Percentiles rank a stretch among this genome's conserved stretches.
Evolutionary conservation across 2,113 vertebrate species (phyloP).

Genomic region (Silurus asotus): DNA sequence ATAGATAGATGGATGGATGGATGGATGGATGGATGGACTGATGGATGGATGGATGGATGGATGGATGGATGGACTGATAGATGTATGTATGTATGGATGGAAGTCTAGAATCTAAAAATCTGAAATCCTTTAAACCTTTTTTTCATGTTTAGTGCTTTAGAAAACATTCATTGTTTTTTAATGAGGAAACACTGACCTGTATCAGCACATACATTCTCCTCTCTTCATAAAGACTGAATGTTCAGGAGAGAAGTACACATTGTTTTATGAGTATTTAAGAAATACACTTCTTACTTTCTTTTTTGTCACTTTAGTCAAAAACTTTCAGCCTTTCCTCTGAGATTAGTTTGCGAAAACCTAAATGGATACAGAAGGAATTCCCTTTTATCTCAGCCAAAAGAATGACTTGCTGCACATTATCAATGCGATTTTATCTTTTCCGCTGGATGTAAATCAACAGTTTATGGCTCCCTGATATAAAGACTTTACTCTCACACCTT

Average conservation of each 20-base stretch:
- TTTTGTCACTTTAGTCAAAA: constrained; percentile 7
- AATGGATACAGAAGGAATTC: neutral
- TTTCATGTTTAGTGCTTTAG: neutral
- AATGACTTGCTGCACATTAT: constrained; percentile 9
- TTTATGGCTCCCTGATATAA: constrained; percentile 10
- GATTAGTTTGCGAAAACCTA: constrained; percentile 31
- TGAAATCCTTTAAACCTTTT: neutral
- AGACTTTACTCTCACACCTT: constrained; percentile 15
- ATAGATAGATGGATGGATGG: no score
- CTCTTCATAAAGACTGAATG: neutral
- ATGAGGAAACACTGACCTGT: neutral
- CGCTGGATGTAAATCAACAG: constrained; percentile 7
- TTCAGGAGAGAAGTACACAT: neutral
- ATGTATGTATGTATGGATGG: no score
- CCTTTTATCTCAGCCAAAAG: neutral
- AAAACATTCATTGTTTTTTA: neutral
- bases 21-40: no score
- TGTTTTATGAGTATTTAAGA: no score
- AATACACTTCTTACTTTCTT: neutral
- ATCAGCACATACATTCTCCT: neutral
- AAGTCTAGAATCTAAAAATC: neutral
- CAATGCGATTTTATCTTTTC: constrained; percentile 7
- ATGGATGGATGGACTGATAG: no score
- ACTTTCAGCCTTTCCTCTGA: neutral
- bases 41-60: no score